Percentiles rank a stretch among this genome's conserved stretches.
These are phyloP conservation scores for Ashinkailepas kermadecensis DNA, from an alignment of 2,888 invertebrate species.

Conservation along the genomic window DNA sequence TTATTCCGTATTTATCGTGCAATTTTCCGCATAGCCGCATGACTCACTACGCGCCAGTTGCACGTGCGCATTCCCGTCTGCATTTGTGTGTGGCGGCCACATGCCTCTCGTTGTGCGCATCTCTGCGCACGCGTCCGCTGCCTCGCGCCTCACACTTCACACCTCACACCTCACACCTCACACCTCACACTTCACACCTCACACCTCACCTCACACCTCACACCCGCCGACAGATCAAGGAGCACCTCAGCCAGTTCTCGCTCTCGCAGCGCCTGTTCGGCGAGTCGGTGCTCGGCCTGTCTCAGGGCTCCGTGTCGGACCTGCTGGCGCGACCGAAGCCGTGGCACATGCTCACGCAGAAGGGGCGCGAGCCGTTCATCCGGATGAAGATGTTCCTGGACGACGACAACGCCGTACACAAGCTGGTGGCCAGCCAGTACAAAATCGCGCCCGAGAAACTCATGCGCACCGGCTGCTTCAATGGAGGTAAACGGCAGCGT, in stretches of 20 bases:
- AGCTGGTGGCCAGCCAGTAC: slow-evolving; percentile 91
- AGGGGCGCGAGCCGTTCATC: slow-evolving; percentile 89
- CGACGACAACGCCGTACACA: slow-evolving; percentile 91
- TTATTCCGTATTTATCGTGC: too few relatives aligned
- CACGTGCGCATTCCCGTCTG: too few relatives aligned
- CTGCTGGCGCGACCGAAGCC: slow-evolving; percentile 94
- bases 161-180: too few relatives aligned
- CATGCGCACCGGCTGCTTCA: slow-evolving; percentile 91
- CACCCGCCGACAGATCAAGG: slow-evolving; percentile 58
- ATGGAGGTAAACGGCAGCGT: slow-evolving; percentile 50
- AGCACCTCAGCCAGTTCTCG: slow-evolving; percentile 87
- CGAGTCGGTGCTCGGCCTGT: slow-evolving; percentile 91
- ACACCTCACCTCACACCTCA: background rate
- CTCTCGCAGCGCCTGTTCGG: slow-evolving; percentile 97
- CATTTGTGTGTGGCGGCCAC: too few relatives aligned
- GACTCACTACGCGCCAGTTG: too few relatives aligned
- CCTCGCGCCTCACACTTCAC: too few relatives aligned
- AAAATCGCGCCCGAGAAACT: slow-evolving; percentile 96
- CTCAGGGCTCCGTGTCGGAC: slow-evolving; percentile 96
- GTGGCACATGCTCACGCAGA: slow-evolving; percentile 96
- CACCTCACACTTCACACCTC: too few relatives aligned
- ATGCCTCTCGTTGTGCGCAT: too few relatives aligned
- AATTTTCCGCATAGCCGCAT: too few relatives aligned
- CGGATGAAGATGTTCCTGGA: slow-evolving; percentile 97
- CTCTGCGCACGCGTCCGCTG: too few relatives aligned